These are phyloP conservation scores for Drosophila teissieri DNA, from an alignment of 1,140 invertebrate genomes.

Conservation along the genomic window DNA sequence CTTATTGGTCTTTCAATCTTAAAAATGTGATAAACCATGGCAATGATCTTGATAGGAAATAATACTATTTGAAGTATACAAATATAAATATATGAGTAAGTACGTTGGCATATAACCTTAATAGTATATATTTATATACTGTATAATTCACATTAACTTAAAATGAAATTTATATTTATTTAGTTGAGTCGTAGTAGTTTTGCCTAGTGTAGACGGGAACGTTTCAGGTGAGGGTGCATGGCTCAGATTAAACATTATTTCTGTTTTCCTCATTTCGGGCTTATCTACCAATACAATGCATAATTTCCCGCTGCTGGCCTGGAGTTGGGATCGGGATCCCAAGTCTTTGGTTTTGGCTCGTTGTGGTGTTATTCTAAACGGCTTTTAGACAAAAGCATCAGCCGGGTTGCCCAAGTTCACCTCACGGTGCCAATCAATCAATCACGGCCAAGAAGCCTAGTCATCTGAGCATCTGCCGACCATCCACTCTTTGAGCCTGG, in stretches of 20 bases:
- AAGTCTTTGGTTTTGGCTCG: constrained; percentile 28
- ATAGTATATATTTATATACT: neutral
- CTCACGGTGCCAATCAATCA: constrained; percentile 83
- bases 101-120: too few relatives aligned
- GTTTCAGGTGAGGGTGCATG: constrained; percentile 55
- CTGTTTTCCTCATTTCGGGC: constrained; percentile 14
- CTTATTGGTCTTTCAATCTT: too few relatives aligned
- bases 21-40: too few relatives aligned
- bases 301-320: constrained; percentile 73
- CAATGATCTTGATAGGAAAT: constrained; percentile 33
- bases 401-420: constrained; percentile 51
- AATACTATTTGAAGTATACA: neutral
- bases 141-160: neutral
- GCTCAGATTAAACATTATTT: constrained; percentile 76
- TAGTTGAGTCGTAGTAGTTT: neutral
- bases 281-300: constrained; percentile 65
- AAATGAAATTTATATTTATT: neutral
- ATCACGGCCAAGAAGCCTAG: constrained; percentile 77
- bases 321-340: constrained; percentile 34
- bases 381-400: constrained; percentile 81
- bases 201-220: constrained; percentile 10
- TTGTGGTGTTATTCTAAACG: constrained; percentile 80
- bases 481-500: constrained; percentile 54
- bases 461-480: constrained; percentile 80
- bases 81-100: too few relatives aligned